Percentiles rank a stretch among this genome's conserved stretches.
Conservation (phyloP, 2,113 vertebrate species). For the Etheostoma cragini region DNA sequence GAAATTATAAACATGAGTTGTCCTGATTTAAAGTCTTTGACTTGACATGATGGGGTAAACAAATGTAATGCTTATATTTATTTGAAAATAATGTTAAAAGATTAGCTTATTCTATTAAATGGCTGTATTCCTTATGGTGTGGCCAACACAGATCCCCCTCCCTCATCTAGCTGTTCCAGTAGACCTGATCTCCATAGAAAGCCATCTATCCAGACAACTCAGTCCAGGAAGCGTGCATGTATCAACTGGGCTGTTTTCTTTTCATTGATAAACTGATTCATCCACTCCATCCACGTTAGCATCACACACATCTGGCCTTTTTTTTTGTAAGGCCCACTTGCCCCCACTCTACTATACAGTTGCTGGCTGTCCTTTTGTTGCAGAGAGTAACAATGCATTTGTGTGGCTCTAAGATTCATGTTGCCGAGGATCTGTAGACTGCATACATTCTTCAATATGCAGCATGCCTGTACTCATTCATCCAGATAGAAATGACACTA, state of each 20-base stretch:
- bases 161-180: constrained; percentile 4
- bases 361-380: too few species aligned
- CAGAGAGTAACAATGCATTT: too few species aligned
- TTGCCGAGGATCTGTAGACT: too few species aligned
- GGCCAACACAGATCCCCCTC: not conserved
- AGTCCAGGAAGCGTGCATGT: constrained; percentile 14
- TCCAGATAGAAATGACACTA: too few species aligned
- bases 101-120: not conserved
- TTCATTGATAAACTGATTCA: not conserved
- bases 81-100: not conserved
- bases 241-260: not conserved
- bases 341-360: not conserved
- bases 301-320: not conserved
- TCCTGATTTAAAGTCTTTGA: too few species aligned
- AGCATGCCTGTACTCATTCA: too few species aligned
- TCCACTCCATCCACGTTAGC: not conserved
- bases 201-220: not conserved
- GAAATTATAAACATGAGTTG: too few species aligned
- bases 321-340: not conserved
- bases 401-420: too few species aligned
- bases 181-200: constrained; percentile 2
- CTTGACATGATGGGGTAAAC: too few species aligned
- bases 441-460: too few species aligned
- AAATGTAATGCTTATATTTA: too few species aligned
- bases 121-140: not conserved